Percentiles rank a stretch among this genome's conserved stretches.
Evolutionary conservation across 2,113 vertebrate genomes (phyloP).

Genomic region (Dolichallabes microphthalmus): DNA sequence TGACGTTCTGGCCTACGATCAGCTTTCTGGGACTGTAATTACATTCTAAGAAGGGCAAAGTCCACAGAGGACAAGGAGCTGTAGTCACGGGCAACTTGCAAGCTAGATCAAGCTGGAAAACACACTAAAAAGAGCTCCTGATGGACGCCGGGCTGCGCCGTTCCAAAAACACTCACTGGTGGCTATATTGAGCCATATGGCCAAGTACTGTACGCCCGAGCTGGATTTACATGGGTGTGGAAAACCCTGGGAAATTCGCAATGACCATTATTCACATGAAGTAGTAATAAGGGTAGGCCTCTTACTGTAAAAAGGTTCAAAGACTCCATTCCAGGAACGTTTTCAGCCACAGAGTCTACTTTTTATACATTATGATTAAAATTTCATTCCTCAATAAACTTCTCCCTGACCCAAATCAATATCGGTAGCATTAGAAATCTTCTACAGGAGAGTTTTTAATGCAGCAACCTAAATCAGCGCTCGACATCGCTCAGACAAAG

Average conservation of each 20-base stretch:
- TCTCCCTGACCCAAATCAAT: conserved; percentile 17
- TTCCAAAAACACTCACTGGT: background rate
- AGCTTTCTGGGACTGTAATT: conserved; percentile 32
- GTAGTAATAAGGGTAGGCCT: background rate
- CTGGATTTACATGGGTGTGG: background rate
- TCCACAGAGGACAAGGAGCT: conserved; percentile 9
- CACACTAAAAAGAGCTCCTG: background rate
- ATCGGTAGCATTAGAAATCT: conserved; percentile 8
- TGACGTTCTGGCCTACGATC: conserved; percentile 26
- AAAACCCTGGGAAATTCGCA: conserved; percentile 11
- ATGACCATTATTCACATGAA: background rate
- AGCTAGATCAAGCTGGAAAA: background rate
- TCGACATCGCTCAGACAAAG: background rate
- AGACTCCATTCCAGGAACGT: conserved; percentile 10
- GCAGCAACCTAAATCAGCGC: background rate
- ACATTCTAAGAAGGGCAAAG: conserved; percentile 13
- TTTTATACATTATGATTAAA: conserved; percentile 27
- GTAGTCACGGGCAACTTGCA: conserved; percentile 32
- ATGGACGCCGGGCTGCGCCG: background rate
- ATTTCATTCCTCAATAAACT: conserved; percentile 16
- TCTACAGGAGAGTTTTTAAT: background rate
- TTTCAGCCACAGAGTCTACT: background rate
- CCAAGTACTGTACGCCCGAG: background rate
- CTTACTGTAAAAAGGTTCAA: conserved; percentile 3
- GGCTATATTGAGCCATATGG: background rate